phyloP scores from a whole-genome alignment of 2,113 vertebrate species.

The Vireo altiloquus region DNA sequence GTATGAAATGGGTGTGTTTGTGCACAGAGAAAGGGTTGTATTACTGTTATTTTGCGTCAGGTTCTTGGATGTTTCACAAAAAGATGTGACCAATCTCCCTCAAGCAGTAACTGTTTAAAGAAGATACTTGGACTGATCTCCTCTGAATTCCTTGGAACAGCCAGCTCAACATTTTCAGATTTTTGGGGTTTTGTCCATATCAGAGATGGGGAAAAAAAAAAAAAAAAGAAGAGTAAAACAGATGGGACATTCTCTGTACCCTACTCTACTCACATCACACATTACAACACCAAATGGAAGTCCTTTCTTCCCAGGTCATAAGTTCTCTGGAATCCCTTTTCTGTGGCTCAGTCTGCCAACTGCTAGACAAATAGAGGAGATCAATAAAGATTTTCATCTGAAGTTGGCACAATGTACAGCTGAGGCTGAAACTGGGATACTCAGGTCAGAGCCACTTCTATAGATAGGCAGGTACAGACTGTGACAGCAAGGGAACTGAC shows the following conservation, averaged over 20 bases:
- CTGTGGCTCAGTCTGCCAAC: neutral
- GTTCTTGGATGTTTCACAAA: neutral
- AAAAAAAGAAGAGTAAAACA: neutral
- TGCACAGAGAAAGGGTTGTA: neutral
- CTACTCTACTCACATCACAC: neutral
- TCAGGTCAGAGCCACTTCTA: neutral
- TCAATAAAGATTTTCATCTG: neutral
- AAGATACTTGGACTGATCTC: neutral
- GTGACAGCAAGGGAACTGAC: neutral
- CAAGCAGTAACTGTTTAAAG: neutral
- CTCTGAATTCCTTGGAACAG: neutral
- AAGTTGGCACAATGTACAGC: neutral
- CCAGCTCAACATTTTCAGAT: neutral
- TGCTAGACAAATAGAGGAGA: neutral
- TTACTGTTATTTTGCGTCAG: neutral
- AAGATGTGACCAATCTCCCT: neutral
- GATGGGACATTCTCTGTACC: neutral
- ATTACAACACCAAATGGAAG: neutral
- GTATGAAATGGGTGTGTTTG: neutral
- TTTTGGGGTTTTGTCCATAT: neutral
- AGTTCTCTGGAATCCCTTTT: neutral
- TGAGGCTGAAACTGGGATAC: neutral
- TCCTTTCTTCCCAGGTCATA: neutral
- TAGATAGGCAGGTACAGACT: neutral
- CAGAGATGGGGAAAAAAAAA: neutral